Evolutionary conservation across 2,797 vertebrate species (phyloP).

Genomic region (Antrozous pallidus): DNA sequence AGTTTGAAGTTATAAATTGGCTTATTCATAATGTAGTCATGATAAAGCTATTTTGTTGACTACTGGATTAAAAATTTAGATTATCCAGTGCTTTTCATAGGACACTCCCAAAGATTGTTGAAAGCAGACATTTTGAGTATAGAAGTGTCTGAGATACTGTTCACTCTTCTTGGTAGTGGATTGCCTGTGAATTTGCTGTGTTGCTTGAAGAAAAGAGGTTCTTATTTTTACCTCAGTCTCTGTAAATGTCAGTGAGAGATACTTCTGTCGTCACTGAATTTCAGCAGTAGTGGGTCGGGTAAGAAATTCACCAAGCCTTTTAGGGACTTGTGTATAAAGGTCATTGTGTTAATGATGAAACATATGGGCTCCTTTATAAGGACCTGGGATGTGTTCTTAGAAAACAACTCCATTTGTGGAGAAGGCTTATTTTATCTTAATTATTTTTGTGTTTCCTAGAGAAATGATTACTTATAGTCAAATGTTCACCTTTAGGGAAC

Average conservation of each 20-base stretch:
- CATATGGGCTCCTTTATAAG: slow-evolving; percentile 32
- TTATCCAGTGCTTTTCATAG: background rate
- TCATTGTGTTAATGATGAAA: slow-evolving; percentile 46
- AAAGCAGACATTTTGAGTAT: slow-evolving; percentile 6
- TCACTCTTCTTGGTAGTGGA: slow-evolving; percentile 29
- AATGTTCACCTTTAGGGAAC: slow-evolving; percentile 37
- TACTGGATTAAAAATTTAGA: slow-evolving; percentile 30
- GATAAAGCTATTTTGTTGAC: slow-evolving; percentile 33
- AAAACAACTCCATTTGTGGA: slow-evolving; percentile 1
- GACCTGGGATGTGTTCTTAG: slow-evolving; percentile 19
- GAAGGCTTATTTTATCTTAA: slow-evolving; percentile 35
- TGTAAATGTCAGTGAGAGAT: slow-evolving; percentile 69
- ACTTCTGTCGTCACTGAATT: slow-evolving; percentile 62
- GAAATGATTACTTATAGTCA: slow-evolving; percentile 33
- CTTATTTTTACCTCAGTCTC: background rate
- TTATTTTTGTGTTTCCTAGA: slow-evolving; percentile 37
- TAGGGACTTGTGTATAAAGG: slow-evolving; percentile 47
- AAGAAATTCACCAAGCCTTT: slow-evolving; percentile 57
- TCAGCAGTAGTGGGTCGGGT: slow-evolving; percentile 59
- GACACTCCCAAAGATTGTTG: background rate
- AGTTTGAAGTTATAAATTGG: background rate
- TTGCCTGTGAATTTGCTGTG: slow-evolving; percentile 68
- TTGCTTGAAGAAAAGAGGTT: slow-evolving; percentile 48
- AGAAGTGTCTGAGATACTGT: slow-evolving; percentile 11
- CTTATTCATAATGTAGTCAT: background rate